Conservation (phyloP, 2,113 vertebrate genomes). For the Grantiella picta region DNA sequence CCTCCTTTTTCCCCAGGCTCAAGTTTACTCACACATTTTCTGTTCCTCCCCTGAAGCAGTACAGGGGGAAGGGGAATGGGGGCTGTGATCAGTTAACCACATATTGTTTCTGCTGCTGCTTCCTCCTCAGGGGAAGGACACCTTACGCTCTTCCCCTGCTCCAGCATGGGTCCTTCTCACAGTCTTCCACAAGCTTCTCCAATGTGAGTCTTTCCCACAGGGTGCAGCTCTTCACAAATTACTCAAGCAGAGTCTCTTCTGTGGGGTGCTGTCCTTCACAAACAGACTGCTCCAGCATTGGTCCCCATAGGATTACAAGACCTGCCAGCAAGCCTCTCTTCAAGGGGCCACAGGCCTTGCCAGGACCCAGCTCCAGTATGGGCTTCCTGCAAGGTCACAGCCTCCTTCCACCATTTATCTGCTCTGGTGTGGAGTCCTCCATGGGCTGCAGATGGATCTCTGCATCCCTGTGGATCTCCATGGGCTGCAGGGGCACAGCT, state of each 20-base stretch:
- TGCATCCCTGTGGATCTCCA: not conserved
- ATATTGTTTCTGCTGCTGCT: not conserved
- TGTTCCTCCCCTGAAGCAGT: not conserved
- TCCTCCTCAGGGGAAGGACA: not conserved
- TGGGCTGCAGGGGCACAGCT: not conserved
- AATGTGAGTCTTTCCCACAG: not conserved
- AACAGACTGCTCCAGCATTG: not conserved
- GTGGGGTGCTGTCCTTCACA: not conserved
- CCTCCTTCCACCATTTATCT: not conserved
- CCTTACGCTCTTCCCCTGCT: not conserved
- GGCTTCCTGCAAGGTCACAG: not conserved
- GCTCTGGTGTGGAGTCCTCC: not conserved
- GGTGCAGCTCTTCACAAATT: not conserved
- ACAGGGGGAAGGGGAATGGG: rapidly evolving
- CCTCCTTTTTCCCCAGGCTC: not conserved
- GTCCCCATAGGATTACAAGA: not conserved
- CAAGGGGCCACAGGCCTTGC: not conserved
- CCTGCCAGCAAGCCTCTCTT: not conserved
- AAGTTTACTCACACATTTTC: not conserved
- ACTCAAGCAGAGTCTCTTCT: not conserved
- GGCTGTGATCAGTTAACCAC: not conserved
- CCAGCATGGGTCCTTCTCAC: not conserved
- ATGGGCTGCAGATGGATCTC: not conserved
- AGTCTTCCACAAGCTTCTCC: not conserved
- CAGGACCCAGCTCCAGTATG: not conserved